Evolutionary conservation across 2,888 invertebrate species (phyloP).

Genomic region (Diplolepis rosae): DNA sequence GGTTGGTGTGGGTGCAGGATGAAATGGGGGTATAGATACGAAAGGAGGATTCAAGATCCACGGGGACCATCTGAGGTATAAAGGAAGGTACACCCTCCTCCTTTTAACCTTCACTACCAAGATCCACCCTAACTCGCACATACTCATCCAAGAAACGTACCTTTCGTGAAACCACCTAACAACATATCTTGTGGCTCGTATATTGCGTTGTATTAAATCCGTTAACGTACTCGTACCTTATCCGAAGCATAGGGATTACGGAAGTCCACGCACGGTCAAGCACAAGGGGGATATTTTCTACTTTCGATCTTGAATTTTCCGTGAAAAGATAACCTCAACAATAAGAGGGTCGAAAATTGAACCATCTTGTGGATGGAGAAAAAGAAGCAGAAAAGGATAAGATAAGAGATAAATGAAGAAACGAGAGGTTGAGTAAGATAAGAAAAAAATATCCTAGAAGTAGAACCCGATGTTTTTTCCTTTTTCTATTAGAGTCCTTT

Average conservation of each 20-base stretch:
- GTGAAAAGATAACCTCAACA: conserved; percentile 14
- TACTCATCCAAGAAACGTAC: conserved; percentile 31
- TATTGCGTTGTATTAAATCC: conserved; percentile 59
- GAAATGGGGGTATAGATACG: conserved; percentile 63
- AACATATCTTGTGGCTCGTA: conserved; percentile 52
- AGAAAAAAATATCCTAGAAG: too few species aligned
- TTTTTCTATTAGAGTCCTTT: too few species aligned
- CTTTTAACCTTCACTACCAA: conserved; percentile 53
- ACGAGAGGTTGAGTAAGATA: too few species aligned
- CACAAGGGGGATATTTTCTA: conserved; percentile 43
- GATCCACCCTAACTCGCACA: conserved; percentile 45
- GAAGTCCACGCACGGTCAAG: conserved; percentile 19
- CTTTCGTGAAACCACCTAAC: conserved; percentile 35
- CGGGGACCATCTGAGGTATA: conserved; percentile 69
- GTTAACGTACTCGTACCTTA: conserved; percentile 50
- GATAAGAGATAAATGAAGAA: too few species aligned
- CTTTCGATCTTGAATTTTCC: conserved; percentile 33
- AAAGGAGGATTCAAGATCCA: conserved; percentile 67
- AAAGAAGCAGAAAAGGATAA: too few species aligned
- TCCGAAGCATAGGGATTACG: conserved; percentile 35
- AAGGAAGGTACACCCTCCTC: conserved; percentile 67
- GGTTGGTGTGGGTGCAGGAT: conserved; percentile 49
- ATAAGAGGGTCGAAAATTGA: too few species aligned
- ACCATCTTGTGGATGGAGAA: too few species aligned
- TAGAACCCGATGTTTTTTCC: too few species aligned